Conservation (phyloP, 2,797 vertebrate species). For the Ctenosaura bakeri region DNA sequence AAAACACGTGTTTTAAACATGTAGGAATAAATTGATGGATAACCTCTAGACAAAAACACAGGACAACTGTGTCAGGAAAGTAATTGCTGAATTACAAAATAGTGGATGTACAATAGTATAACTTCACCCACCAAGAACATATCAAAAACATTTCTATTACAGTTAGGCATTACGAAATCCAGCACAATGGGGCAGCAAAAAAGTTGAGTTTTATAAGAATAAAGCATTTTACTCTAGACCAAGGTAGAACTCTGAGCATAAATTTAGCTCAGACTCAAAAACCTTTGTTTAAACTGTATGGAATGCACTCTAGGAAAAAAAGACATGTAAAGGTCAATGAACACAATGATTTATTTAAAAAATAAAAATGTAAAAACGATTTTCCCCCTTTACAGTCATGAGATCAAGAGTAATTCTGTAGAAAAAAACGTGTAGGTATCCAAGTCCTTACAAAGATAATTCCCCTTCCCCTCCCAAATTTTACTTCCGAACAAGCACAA, state of each 20-base stretch:
- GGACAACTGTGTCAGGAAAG: conserved; percentile 76
- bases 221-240: conserved; percentile 70
- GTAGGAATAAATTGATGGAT: conserved; percentile 77
- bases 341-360: conserved; percentile 89
- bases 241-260: conserved; percentile 70
- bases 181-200: conserved; percentile 62
- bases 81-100: conserved; percentile 75
- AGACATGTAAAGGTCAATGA: conserved; percentile 84
- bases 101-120: conserved; percentile 77
- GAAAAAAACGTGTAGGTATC: conserved; percentile 78
- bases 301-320: conserved; percentile 83
- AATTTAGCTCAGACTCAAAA: conserved; percentile 70
- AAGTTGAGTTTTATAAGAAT: conserved; percentile 67
- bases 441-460: conserved; percentile 85
- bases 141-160: conserved; percentile 76
- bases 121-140: conserved; percentile 75
- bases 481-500: conserved; percentile 82
- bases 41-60: conserved; percentile 77
- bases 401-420: conserved; percentile 82
- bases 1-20: conserved; percentile 84
- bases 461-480: conserved; percentile 73
- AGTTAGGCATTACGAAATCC: conserved; percentile 69
- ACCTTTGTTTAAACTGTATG: conserved; percentile 71
- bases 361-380: conserved; percentile 87
- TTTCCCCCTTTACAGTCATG: conserved; percentile 80